Evolutionary conservation across 92 coral and sea anemone species (phyloP), one percentile per base, ranked within the genome.

Genomic region (Chrysogorgia sp.): DNA sequence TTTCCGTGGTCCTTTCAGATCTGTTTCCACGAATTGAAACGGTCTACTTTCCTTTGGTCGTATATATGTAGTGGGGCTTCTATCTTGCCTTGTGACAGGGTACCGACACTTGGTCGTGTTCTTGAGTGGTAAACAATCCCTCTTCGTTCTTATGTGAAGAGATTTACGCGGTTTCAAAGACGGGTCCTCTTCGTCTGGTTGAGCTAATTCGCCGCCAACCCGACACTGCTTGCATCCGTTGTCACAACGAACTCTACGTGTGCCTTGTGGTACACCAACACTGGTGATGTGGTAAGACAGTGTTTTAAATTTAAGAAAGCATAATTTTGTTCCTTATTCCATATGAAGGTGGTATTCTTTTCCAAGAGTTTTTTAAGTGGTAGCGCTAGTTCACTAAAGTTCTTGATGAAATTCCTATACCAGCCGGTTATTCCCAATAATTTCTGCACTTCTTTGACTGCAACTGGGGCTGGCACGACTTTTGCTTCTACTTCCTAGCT

Each of bases 371-470:
- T 53, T 15, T 62, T 58, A 15, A 77, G 31, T n/a, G 75, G 82
- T 48, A 40, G 59, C 17, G 82, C 75, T 62, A 62, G 59, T 25
- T 63, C 48, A 13, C 74, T 70, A 43, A 34, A 77, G 25, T 34
- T 23, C 43, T 30, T 71, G n/a, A 77, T 77, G 23, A 77, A 77
- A 19, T 61, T 77, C 6, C 75, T 49, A 71, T 69, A 63, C 43
- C 43, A 37, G 4, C 43, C 43, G 10, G 10, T 10, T 4, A 10
- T 10, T 4, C 43, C 43, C 43, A 37, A 10, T 4, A 37, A 37
- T 10, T 4, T 10, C 12, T 37, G 43, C 43, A 37, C 43, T 37
- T 37, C 43, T 10, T 37, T 37, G 43, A 37, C 6, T 5, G 6
- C 5, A 4, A 4, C 12, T 12, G 43, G 43, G 12, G 43, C 43